Conservation (phyloP, 2,113 vertebrate species). For the Ctenomys sociabilis region DNA sequence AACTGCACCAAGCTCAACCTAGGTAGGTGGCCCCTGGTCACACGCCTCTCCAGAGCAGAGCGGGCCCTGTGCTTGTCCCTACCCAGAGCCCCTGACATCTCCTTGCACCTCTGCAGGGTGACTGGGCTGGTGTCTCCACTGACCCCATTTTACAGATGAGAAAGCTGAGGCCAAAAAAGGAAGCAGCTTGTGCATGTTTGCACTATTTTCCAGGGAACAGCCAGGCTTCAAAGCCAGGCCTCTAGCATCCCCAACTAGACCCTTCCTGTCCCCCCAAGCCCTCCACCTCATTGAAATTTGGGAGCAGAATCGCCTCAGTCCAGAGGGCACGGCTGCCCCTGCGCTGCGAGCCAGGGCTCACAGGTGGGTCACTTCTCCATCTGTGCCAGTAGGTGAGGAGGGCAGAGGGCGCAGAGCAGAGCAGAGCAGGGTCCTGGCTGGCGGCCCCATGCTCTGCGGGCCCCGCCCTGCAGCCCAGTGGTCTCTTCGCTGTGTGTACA, state of each 20-base stretch:
- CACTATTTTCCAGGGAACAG: background rate
- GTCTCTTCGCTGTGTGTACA: background rate
- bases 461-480: too few relatives aligned
- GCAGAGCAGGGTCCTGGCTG: background rate
- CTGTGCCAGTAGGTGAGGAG: background rate
- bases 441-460: fast-evolving
- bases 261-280: too few relatives aligned
- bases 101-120: background rate
- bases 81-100: background rate
- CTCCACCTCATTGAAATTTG: background rate
- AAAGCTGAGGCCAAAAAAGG: background rate
- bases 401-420: background rate
- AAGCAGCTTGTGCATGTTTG: background rate
- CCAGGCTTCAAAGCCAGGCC: background rate
- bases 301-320: background rate
- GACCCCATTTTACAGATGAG: background rate
- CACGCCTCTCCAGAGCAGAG: fast-evolving
- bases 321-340: background rate
- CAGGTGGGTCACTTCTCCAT: background rate
- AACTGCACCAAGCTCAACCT: slow-evolving; percentile 97
- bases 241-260: background rate
- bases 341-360: background rate
- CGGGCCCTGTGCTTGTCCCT: fast-evolving
- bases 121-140: background rate
- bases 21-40: slow-evolving; percentile 85